Conservation (phyloP, 2,888 invertebrate genomes). For the Cephus nigrinus region DNA sequence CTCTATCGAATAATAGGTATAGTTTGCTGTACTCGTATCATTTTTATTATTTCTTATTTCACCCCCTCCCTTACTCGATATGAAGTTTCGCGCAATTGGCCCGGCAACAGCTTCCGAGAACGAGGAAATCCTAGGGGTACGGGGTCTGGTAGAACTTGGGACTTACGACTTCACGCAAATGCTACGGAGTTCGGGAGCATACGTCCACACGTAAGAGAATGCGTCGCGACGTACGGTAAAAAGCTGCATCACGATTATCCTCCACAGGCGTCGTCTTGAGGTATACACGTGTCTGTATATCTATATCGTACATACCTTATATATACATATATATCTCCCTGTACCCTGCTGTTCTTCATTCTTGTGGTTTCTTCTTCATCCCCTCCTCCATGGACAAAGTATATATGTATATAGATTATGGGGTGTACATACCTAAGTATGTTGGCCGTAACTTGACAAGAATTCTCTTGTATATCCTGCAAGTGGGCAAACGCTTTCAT, state of each 20-base stretch:
- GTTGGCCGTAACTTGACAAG: neutral
- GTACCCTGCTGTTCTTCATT: neutral
- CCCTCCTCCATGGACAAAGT: neutral
- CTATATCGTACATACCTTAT: neutral
- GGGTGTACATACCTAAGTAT: neutral
- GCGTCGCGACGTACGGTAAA: neutral
- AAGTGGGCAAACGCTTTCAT: constrained; percentile 39
- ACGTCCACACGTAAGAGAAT: neutral
- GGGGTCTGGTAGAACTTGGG: neutral
- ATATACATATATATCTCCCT: no score
- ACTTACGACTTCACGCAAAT: neutral
- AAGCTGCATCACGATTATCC: neutral
- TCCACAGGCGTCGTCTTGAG: neutral
- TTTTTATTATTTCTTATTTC: neutral
- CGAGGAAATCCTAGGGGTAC: neutral
- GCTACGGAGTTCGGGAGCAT: neutral
- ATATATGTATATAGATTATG: neutral
- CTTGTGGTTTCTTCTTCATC: neutral
- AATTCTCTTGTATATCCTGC: neutral
- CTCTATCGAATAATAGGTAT: neutral
- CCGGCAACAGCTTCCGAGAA: neutral
- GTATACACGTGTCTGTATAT: neutral
- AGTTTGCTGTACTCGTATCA: neutral
- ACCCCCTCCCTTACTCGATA: neutral
- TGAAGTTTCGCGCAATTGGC: neutral